A percentile compares a stretch with the other conserved stretches of the same genome.
phyloP scores from a whole-genome alignment of 2,888 invertebrate genomes.

The Pheosia gnoma region DNA sequence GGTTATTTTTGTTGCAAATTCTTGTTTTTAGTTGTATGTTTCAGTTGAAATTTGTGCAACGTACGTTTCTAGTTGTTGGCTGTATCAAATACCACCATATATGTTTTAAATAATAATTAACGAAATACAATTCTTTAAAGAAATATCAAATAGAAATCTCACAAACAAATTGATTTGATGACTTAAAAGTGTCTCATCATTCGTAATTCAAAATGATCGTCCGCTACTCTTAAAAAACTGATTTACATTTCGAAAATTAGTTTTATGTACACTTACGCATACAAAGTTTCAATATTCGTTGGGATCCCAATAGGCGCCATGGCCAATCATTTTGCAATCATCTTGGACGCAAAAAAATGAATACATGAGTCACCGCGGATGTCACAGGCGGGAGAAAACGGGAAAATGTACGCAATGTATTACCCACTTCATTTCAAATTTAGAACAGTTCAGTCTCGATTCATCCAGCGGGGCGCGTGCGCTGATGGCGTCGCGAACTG shows the following conservation, averaged over 20 bases:
- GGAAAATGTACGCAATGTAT: slow-evolving; percentile 78
- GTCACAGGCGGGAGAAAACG: slow-evolving; percentile 66
- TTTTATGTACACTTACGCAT: slow-evolving; percentile 5
- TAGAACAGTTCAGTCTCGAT: slow-evolving; percentile 78
- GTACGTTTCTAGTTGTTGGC: no score
- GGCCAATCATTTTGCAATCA: slow-evolving; percentile 24
- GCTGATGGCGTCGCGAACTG: slow-evolving; percentile 52
- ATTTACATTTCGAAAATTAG: slow-evolving; percentile 1
- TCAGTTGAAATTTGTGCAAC: no score
- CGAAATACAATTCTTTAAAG: no score
- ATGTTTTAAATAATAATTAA: no score
- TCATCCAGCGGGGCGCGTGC: slow-evolving; percentile 66
- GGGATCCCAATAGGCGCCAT: slow-evolving; percentile 30
- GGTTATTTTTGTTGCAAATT: no score
- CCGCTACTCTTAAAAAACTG: background rate
- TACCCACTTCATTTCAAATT: slow-evolving; percentile 79
- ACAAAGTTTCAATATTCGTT: slow-evolving; percentile 15
- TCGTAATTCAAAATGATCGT: background rate
- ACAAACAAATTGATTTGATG: background rate
- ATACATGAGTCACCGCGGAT: slow-evolving; percentile 64
- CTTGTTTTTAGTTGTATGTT: no score
- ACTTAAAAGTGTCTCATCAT: background rate
- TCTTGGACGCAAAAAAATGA: slow-evolving; percentile 41
- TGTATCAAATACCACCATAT: no score
- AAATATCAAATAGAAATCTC: no score